Evolutionary conservation across 2,113 vertebrate genomes (phyloP), one percentile per base, ranked within the genome.

Genomic region (Colinus virginianus): DNA sequence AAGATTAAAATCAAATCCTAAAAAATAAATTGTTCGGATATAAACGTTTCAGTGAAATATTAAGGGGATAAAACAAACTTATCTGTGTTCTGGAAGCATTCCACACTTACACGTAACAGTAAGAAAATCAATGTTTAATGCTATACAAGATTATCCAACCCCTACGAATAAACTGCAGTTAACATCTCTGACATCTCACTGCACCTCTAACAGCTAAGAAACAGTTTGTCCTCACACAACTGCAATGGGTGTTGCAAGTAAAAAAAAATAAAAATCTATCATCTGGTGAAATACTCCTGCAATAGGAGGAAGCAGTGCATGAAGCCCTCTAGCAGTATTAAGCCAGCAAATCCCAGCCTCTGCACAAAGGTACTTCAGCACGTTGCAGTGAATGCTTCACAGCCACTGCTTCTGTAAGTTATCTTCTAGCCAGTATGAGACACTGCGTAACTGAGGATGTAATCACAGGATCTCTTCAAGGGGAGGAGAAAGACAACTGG

Each of bases 1-100:
- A 98, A 99, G 99, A 97, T 97, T 99, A 99, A 99, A 99, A 98
- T 99, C 99, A 99, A 99, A 98, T 95, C 99, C 99, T 99, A 98
- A 97, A 99, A 99, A 98, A 98, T 97, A 98, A 98, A 98, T 94
- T 91, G 72, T 89, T 96, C 87, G 61, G 32, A 84, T 90, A 23
- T 91, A 96, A 95, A 38, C 63, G 87, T 88, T 95, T 43, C 94
- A 81, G 66, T 96, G 32, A 87, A 84, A 69, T 94, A 94, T 86
- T 64, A 28, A 91, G 70, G 43, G 43, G 49, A 42, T 85, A 87
- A 78, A 78, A 71, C 36, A 96, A 42, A 69, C 16, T 77, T 80
- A 69, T 16, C 13, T 56, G 78, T 23, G 21, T 62, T 63, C 25
- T 49, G 34, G 56, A 93, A 93, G 23, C 55, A 81, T 43, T 78